A percentile compares a stretch with the other conserved stretches of the same genome.
Evolutionary conservation across 2,797 vertebrate species (phyloP).

Genomic region (Malacoraja senta): DNA sequence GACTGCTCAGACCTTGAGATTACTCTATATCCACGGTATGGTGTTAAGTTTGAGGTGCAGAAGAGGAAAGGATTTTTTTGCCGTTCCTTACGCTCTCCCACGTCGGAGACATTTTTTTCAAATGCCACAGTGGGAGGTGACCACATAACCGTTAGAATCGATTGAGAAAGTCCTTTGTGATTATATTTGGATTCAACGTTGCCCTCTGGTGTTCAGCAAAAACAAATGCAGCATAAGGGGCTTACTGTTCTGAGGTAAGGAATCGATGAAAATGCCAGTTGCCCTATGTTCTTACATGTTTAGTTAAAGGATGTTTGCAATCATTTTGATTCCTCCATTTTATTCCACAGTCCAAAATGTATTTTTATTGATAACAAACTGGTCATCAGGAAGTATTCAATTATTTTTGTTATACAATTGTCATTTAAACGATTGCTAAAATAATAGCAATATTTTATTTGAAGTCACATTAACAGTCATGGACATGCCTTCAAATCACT

Average conservation of each 20-base stretch:
- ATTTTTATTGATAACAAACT: not conserved
- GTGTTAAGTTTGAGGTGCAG: not conserved
- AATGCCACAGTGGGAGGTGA: not conserved
- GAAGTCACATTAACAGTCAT: not conserved
- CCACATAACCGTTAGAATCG: not conserved
- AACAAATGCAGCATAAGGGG: not conserved
- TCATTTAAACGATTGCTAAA: too few species aligned
- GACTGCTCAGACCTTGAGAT: not conserved
- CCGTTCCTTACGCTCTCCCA: not conserved
- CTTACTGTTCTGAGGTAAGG: not conserved
- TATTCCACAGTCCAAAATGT: not conserved
- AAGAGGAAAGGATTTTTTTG: not conserved
- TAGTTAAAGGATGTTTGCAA: not conserved
- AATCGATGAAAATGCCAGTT: not conserved
- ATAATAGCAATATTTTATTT: too few species aligned
- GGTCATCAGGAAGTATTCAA: not conserved
- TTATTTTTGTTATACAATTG: not conserved
- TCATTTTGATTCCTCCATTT: not conserved
- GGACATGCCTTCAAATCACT: not conserved
- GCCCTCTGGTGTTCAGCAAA: not conserved
- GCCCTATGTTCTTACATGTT: not conserved
- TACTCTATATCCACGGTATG: not conserved
- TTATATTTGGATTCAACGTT: not conserved
- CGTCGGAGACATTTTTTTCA: not conserved
- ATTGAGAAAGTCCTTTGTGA: not conserved